Percentiles rank a stretch among this genome's conserved stretches.
These are phyloP conservation scores for Oasisia sp. DNA, from an alignment of 2,888 invertebrate species.

Conservation along the genomic window DNA sequence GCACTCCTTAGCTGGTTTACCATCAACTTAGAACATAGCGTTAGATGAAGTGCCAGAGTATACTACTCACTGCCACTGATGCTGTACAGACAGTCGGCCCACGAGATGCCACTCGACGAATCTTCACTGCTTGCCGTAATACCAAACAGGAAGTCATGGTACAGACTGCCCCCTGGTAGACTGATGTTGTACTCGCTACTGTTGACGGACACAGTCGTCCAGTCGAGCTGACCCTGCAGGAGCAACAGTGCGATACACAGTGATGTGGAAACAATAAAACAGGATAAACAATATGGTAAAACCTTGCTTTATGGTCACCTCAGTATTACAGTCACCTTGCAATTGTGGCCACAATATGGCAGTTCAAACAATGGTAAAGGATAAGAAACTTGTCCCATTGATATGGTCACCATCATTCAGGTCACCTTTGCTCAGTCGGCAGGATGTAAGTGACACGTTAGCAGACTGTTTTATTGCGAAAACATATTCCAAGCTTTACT, in stretches of 20 bases:
- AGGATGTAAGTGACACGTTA: too few species aligned
- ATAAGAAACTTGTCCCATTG: too few species aligned
- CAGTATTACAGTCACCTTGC: too few species aligned
- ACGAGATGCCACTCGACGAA: background rate
- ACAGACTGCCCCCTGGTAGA: conserved; percentile 17
- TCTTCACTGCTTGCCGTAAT: background rate
- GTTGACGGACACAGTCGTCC: background rate
- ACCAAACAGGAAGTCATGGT: conserved; percentile 6
- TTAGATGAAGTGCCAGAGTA: background rate
- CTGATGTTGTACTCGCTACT: background rate
- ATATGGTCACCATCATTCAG: too few species aligned
- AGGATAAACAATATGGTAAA: too few species aligned
- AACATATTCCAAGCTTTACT: too few species aligned
- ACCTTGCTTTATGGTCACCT: too few species aligned
- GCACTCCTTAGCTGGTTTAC: background rate
- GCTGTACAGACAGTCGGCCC: background rate
- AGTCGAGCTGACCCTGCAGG: background rate
- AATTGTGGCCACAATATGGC: too few species aligned
- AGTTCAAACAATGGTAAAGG: too few species aligned
- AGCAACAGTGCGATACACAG: background rate
- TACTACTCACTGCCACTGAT: background rate
- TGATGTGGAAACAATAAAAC: too few species aligned
- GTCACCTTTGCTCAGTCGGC: too few species aligned
- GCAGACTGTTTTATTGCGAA: too few species aligned
- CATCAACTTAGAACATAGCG: background rate